Conservation (phyloP, 2,797 vertebrate species). For the Pempheris klunzingeri region DNA sequence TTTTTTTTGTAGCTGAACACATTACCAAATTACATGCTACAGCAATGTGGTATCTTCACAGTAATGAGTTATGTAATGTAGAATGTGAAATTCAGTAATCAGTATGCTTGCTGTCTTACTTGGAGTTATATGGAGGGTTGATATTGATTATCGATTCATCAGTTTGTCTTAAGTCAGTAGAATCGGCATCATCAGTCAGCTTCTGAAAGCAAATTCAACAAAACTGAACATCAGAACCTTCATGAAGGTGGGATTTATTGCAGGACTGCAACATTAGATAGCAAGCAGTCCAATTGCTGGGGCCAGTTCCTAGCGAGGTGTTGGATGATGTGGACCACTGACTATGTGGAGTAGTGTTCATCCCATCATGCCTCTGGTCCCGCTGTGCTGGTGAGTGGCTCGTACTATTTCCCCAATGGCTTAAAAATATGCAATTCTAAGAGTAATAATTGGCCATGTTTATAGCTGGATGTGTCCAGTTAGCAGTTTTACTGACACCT, state of each 20-base stretch:
- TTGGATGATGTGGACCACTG: no score
- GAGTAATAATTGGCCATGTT: no score
- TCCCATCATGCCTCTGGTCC: no score
- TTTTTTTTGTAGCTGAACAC: not conserved
- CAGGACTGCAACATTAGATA: not conserved
- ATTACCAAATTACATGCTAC: not conserved
- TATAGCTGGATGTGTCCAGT: no score
- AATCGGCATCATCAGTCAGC: not conserved
- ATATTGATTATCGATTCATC: not conserved
- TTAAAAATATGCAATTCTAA: no score
- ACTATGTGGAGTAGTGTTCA: no score
- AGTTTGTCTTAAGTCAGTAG: not conserved
- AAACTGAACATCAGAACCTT: not conserved
- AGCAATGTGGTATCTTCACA: not conserved
- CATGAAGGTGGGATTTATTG: not conserved
- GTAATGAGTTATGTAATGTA: not conserved
- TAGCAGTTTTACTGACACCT: no score
- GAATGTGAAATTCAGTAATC: not conserved
- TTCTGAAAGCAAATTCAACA: not conserved
- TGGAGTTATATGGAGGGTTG: not conserved
- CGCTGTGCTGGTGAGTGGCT: no score
- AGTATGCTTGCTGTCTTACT: not conserved
- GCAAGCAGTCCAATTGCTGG: no score
- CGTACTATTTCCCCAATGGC: no score
- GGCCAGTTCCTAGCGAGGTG: no score